These are phyloP conservation scores for Drosophila niveifrons DNA, from an alignment of 2,888 invertebrate species.

Conservation along the genomic window DNA sequence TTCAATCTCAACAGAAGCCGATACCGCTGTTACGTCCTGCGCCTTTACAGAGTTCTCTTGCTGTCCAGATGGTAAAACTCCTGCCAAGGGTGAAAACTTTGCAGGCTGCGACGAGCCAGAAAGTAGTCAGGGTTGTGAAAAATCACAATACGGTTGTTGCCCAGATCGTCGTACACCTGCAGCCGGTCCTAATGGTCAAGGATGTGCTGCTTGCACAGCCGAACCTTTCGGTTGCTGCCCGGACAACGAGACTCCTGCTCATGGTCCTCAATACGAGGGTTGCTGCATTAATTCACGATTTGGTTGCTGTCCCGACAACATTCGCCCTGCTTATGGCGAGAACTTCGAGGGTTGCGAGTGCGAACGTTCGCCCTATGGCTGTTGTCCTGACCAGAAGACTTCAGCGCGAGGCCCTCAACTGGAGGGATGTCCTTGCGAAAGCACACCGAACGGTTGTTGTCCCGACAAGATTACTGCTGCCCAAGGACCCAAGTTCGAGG, in stretches of 20 bases:
- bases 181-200: conserved; percentile 89
- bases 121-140: conserved; percentile 85
- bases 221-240: conserved; percentile 94
- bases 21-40: conserved; percentile 83
- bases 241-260: conserved; percentile 93
- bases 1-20: conserved; percentile 43
- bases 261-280: conserved; percentile 93
- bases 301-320: conserved; percentile 97
- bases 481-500: conserved; percentile 91
- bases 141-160: conserved; percentile 91
- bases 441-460: conserved; percentile 92
- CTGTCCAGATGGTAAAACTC: conserved; percentile 89
- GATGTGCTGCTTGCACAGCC: conserved; percentile 90
- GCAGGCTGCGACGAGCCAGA: conserved; percentile 72
- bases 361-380: conserved; percentile 90
- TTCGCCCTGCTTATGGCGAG: conserved; percentile 92
- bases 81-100: conserved; percentile 87
- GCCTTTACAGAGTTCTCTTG: conserved; percentile 87
- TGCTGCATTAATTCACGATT: conserved; percentile 90
- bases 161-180: conserved; percentile 89
- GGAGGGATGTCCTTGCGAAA: conserved; percentile 93
- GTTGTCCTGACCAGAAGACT: conserved; percentile 94
- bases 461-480: conserved; percentile 93
- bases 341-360: conserved; percentile 93
- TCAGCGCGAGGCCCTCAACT: conserved; percentile 92